Percentiles rank a stretch among this genome's conserved stretches.
Conservation (phyloP, 2,888 invertebrate species). For the Sphaerophoria taeniata region DNA sequence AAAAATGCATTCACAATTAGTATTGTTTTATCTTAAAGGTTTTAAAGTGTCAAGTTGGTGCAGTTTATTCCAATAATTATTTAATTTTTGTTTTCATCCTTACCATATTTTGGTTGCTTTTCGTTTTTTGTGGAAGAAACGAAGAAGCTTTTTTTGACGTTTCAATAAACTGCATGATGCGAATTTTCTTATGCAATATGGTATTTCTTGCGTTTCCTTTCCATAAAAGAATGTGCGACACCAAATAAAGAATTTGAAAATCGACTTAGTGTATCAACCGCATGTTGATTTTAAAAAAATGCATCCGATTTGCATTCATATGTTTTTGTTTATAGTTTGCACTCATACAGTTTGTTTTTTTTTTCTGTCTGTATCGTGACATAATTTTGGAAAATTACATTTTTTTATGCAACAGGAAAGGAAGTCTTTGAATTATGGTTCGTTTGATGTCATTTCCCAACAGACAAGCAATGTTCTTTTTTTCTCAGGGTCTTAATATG, state of each 20-base stretch:
- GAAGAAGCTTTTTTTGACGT: no score
- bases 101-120: no score
- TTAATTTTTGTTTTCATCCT: not conserved
- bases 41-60: not conserved
- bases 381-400: no score
- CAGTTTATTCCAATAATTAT: constrained; percentile 3
- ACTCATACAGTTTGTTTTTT: constrained; percentile 6
- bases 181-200: constrained; percentile 1
- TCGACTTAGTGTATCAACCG: not conserved
- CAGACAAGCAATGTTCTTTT: no score
- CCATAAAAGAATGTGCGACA: constrained; percentile 26
- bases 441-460: no score
- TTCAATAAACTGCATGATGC: not conserved
- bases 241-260: constrained; percentile 11
- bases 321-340: not conserved
- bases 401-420: no score
- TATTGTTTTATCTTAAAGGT: not conserved
- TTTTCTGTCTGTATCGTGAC: no score
- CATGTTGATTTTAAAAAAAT: constrained; percentile 2
- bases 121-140: constrained; percentile 30
- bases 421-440: no score
- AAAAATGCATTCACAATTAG: not conserved
- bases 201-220: constrained; percentile 47
- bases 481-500: no score
- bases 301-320: not conserved